These are phyloP conservation scores for Micrastur ruficollis DNA, from an alignment of 2,797 vertebrate species.

Conservation along the genomic window DNA sequence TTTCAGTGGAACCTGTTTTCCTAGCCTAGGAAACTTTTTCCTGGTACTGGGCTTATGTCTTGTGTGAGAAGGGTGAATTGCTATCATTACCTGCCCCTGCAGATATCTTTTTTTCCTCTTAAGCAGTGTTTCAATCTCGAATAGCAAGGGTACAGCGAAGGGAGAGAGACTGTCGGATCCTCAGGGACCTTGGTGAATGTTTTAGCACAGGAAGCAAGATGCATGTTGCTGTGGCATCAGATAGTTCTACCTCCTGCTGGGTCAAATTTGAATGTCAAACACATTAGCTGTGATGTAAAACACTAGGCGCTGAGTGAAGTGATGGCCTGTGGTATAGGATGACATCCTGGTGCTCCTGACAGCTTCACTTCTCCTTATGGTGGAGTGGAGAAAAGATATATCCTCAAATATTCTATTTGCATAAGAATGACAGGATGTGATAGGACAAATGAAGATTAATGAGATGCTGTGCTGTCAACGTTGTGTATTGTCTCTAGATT, in stretches of 20 bases:
- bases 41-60: neutral
- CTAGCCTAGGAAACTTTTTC: neutral
- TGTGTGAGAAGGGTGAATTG: neutral
- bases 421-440: conserved; percentile 82
- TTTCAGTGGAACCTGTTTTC: neutral
- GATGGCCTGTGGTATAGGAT: conserved; percentile 22
- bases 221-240: conserved; percentile 74
- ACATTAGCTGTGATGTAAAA: conserved; percentile 69
- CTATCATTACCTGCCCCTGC: neutral
- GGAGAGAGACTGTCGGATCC: conserved; percentile 63
- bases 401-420: conserved; percentile 75
- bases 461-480: conserved; percentile 74
- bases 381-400: conserved; percentile 54
- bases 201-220: conserved; percentile 76
- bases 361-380: conserved; percentile 51
- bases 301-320: conserved; percentile 70
- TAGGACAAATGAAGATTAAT: conserved; percentile 85
- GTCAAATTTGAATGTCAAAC: conserved; percentile 75
- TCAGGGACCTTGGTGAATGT: conserved; percentile 54
- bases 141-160: neutral
- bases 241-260: conserved; percentile 73
- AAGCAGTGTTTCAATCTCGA: conserved; percentile 43
- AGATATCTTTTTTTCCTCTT: conserved; percentile 48
- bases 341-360: conserved; percentile 60
- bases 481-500: conserved; percentile 74